phyloP scores from a whole-genome alignment of 2,888 invertebrate genomes.

The Artemia sp. region DNA sequence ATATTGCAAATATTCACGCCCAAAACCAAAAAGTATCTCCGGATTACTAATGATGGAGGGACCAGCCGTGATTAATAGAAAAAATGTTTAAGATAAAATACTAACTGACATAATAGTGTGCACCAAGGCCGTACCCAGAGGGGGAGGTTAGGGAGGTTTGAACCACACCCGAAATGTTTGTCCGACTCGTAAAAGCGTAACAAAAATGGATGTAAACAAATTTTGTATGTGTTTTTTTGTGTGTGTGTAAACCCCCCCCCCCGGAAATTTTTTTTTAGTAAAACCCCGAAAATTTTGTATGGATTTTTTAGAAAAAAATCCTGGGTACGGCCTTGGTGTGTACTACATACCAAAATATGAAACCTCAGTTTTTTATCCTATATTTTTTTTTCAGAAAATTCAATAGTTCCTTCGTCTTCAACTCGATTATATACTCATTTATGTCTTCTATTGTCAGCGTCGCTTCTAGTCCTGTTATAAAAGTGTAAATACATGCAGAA shows the following conservation, averaged over 20 bases:
- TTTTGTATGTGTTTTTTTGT: neutral
- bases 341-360: no score
- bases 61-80: no score
- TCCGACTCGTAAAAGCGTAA: neutral
- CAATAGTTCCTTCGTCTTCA: neutral
- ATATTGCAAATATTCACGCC: no score
- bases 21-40: no score
- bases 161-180: no score
- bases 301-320: neutral
- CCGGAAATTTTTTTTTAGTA: neutral
- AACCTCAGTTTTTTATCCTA: neutral
- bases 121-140: no score
- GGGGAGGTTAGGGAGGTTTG: no score
- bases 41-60: no score
- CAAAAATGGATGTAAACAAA: neutral
- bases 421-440: neutral
- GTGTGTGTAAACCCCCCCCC: neutral
- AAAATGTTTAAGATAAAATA: no score
- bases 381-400: neutral
- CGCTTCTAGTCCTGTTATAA: constrained; percentile 11
- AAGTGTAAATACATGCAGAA: neutral
- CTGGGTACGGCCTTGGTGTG: no score
- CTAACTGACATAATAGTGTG: no score
- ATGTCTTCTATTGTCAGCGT: neutral
- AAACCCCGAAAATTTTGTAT: neutral